A percentile compares a stretch with the other conserved stretches of the same genome.
These are phyloP conservation scores for Catagonus wagneri DNA, from an alignment of 2,113 vertebrate species.

Conservation along the genomic window DNA sequence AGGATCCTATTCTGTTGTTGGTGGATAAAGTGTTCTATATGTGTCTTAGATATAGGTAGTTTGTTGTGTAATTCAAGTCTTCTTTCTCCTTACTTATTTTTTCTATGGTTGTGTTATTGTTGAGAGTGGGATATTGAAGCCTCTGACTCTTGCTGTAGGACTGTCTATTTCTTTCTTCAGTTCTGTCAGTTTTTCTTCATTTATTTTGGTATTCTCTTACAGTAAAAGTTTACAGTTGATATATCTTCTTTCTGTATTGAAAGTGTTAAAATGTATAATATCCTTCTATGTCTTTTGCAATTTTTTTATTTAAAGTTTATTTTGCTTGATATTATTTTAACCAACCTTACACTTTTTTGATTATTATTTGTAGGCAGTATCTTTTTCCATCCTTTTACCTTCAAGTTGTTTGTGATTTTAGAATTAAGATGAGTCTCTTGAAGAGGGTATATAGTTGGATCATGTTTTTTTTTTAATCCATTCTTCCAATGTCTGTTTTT, in stretches of 20 bases:
- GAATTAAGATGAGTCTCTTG: neutral
- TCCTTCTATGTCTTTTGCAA: neutral
- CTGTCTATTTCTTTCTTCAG: neutral
- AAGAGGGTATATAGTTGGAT: neutral
- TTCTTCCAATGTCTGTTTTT: neutral
- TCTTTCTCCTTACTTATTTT: neutral
- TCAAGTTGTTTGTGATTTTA: neutral
- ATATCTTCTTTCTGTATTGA: neutral
- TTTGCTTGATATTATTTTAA: slow-evolving; percentile 20
- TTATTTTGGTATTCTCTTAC: neutral
- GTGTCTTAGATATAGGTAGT: neutral
- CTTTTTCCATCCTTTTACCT: neutral
- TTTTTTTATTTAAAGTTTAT: neutral
- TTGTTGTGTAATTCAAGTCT: neutral
- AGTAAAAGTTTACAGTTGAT: neutral
- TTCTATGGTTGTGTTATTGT: neutral
- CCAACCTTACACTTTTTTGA: neutral
- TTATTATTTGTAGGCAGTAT: neutral
- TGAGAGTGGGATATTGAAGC: neutral
- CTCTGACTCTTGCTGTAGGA: neutral
- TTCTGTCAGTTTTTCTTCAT: neutral
- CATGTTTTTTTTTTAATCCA: neutral
- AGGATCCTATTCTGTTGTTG: neutral
- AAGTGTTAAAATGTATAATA: neutral
- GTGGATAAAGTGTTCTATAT: neutral